Percentiles rank a stretch among this genome's conserved stretches.
Evolutionary conservation across 2,888 invertebrate genomes (phyloP).

Genomic region (Sinhomidia bicolor): DNA sequence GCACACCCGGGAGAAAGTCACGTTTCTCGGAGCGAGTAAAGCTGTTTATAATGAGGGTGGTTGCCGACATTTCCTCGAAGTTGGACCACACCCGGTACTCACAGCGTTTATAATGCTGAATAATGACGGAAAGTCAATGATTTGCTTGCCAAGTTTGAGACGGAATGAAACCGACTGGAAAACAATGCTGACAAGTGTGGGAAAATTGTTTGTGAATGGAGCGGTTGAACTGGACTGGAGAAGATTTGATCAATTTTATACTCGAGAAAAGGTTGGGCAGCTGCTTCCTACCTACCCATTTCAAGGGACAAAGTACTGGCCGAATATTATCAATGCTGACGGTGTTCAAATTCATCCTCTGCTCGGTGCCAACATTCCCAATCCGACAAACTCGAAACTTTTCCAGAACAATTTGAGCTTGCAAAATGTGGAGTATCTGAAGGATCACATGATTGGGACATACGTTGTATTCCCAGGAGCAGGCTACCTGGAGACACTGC

Average conservation of each 20-base stretch:
- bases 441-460: conserved; percentile 65
- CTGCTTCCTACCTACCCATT: conserved; percentile 72
- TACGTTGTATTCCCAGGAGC: conserved; percentile 68
- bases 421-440: conserved; percentile 43
- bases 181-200: conserved; percentile 44
- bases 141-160: conserved; percentile 70
- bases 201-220: conserved; percentile 65
- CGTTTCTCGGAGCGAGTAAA: conserved; percentile 66
- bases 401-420: conserved; percentile 48
- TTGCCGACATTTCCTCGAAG: conserved; percentile 66
- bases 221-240: conserved; percentile 67
- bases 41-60: conserved; percentile 27
- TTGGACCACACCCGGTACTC: conserved; percentile 75
- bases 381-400: conserved; percentile 55
- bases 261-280: conserved; percentile 41
- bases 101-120: conserved; percentile 70
- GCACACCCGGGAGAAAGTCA: conserved; percentile 73
- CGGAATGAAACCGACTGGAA: conserved; percentile 68
- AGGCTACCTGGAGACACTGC: conserved; percentile 59
- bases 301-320: conserved; percentile 68
- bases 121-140: conserved; percentile 19
- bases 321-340: not conserved
- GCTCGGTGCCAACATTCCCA: conserved; percentile 59
- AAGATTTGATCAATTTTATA: conserved; percentile 59
- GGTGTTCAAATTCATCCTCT: conserved; percentile 65